Conservation (phyloP, 2,888 invertebrate species). For the Thecophora atra region DNA sequence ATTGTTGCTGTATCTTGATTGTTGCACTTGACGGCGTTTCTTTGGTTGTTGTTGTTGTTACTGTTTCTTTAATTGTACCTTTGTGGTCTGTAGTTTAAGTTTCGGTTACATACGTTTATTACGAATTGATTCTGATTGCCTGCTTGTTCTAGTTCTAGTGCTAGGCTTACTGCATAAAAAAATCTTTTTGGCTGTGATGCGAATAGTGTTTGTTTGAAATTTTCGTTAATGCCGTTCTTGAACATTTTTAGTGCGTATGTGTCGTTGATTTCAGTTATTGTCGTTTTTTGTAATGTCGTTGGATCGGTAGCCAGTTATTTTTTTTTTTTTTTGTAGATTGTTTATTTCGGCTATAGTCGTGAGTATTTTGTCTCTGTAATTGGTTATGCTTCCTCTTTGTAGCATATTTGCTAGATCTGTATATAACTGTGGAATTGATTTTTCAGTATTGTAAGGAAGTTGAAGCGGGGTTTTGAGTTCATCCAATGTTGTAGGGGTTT, state of each 20-base stretch:
- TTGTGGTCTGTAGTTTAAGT: neutral
- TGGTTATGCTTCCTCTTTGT: neutral
- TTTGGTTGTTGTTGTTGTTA: neutral
- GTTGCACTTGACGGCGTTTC: neutral
- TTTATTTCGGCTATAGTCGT: constrained; percentile 1
- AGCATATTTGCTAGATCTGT: neutral
- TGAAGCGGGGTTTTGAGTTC: neutral
- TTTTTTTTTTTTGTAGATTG: neutral
- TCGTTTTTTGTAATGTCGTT: constrained; percentile 4
- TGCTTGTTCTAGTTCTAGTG: no score
- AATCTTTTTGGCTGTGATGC: no score
- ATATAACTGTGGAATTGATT: neutral
- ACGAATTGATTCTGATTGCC: no score
- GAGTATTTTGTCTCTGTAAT: neutral
- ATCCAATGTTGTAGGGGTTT: no score
- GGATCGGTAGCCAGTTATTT: neutral
- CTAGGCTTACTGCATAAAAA: no score
- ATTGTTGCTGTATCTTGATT: neutral
- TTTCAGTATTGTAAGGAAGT: neutral
- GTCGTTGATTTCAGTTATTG: neutral
- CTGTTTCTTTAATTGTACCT: neutral
- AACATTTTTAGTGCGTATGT: constrained; percentile 5
- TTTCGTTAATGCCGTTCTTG: constrained; percentile 7
- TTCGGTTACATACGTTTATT: neutral
- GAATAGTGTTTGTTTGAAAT: no score